Conservation (phyloP, 2,888 invertebrate species). For the Phalera bucephala region DNA sequence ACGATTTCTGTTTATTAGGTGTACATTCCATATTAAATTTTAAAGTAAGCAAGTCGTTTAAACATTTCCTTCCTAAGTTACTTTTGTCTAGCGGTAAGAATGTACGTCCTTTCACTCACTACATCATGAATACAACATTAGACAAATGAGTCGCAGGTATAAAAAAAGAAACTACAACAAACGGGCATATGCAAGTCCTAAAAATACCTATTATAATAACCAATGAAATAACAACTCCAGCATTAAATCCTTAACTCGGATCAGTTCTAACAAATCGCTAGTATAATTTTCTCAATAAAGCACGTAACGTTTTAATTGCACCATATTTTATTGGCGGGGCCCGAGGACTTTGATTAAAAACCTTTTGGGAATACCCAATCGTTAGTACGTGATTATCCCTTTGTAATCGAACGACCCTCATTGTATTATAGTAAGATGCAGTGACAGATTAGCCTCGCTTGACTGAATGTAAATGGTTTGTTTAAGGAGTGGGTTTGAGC, state of each 20-base stretch:
- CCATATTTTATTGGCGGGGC: constrained; percentile 47
- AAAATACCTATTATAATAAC: constrained; percentile 4
- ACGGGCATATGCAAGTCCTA: no score
- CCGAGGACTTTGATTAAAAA: constrained; percentile 49
- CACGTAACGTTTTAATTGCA: constrained; percentile 59
- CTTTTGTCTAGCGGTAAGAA: no score
- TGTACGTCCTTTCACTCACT: no score
- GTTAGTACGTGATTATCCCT: constrained; percentile 39
- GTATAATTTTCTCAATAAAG: constrained; percentile 36
- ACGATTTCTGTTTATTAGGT: no score
- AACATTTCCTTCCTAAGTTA: no score
- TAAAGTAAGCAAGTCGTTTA: no score
- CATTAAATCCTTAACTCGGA: background rate
- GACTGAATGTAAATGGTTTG: background rate
- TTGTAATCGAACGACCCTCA: constrained; percentile 12
- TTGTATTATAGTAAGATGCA: constrained; percentile 8
- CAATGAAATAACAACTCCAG: background rate
- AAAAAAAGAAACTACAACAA: no score
- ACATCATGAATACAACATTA: no score
- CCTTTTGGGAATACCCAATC: constrained; percentile 38
- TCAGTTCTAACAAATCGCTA: constrained; percentile 27
- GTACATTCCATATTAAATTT: no score
- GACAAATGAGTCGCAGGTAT: no score
- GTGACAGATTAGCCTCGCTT: background rate
- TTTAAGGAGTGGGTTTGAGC: no score